Evolutionary conservation across 2,113 vertebrate genomes (phyloP).

Genomic region (Carassius gibelio): DNA sequence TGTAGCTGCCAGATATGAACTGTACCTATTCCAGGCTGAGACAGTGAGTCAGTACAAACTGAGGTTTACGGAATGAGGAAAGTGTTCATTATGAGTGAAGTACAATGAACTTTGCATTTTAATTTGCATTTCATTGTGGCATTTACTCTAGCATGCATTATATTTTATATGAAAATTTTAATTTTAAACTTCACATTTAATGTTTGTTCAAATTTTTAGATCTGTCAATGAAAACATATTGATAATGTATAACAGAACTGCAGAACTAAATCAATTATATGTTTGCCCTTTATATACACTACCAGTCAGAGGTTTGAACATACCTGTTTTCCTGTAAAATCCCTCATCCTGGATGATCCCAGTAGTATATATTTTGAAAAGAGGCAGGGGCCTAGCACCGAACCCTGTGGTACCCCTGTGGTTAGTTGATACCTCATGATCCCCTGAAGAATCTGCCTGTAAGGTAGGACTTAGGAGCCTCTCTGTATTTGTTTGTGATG

Average conservation of each 20-base stretch:
- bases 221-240: neutral
- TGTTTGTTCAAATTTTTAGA: neutral
- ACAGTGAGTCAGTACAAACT: neutral
- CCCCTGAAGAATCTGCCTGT: neutral
- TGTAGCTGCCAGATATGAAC: conserved; percentile 3
- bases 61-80: neutral
- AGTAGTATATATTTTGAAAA: neutral
- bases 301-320: conserved; percentile 6
- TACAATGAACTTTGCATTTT: neutral
- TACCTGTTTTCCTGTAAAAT: neutral
- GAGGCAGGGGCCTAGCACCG: neutral
- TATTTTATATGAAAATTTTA: too few relatives aligned
- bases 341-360: neutral
- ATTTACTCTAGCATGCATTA: neutral
- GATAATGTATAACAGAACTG: neutral
- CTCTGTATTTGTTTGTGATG: neutral
- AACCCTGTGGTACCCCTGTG: neutral
- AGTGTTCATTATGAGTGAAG: too few relatives aligned
- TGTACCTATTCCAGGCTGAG: neutral
- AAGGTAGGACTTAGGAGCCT: neutral
- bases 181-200: neutral
- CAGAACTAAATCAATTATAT: neutral
- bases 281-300: neutral
- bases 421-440: neutral
- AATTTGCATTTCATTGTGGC: neutral